phyloP scores from a whole-genome alignment of 1,140 invertebrate genomes.

The Drosophila bifasciata region DNA sequence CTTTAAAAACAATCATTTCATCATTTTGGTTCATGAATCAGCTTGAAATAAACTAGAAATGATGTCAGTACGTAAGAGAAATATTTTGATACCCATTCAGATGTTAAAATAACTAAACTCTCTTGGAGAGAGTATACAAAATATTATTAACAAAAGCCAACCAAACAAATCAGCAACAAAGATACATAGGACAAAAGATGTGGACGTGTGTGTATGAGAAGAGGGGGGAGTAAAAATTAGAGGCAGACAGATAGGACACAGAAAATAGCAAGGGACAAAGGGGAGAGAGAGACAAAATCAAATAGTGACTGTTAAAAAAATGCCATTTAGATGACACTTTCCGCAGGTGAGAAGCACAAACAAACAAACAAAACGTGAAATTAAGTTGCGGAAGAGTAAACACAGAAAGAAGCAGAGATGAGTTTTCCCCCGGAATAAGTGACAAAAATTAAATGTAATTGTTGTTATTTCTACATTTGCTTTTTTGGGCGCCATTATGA shows the following conservation, averaged over 20 bases:
- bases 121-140: slow-evolving; percentile 63
- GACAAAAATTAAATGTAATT: slow-evolving; percentile 55
- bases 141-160: slow-evolving; percentile 21
- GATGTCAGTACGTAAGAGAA: too few species aligned
- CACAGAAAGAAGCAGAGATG: slow-evolving; percentile 41
- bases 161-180: slow-evolving; percentile 16
- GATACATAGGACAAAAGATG: slow-evolving; percentile 37
- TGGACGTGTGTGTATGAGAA: slow-evolving; percentile 17
- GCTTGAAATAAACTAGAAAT: too few species aligned
- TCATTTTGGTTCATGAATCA: too few species aligned
- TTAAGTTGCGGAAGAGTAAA: slow-evolving; percentile 38
- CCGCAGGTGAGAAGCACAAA: slow-evolving; percentile 64
- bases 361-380: slow-evolving; percentile 28
- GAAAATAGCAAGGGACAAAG: slow-evolving; percentile 24
- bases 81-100: too few species aligned
- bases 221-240: slow-evolving; percentile 52
- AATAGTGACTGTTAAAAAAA: slow-evolving; percentile 44
- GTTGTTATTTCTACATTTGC: slow-evolving; percentile 36
- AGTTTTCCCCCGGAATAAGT: slow-evolving; percentile 62
- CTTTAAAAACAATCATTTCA: too few species aligned
- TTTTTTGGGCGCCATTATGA: too few species aligned
- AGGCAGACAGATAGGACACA: slow-evolving; percentile 44
- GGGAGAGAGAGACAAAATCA: slow-evolving; percentile 32
- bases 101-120: slow-evolving; percentile 18
- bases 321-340: slow-evolving; percentile 72